Evolutionary conservation across 2,888 invertebrate genomes (phyloP).

Genomic region (Ceratothoa steindachneri): DNA sequence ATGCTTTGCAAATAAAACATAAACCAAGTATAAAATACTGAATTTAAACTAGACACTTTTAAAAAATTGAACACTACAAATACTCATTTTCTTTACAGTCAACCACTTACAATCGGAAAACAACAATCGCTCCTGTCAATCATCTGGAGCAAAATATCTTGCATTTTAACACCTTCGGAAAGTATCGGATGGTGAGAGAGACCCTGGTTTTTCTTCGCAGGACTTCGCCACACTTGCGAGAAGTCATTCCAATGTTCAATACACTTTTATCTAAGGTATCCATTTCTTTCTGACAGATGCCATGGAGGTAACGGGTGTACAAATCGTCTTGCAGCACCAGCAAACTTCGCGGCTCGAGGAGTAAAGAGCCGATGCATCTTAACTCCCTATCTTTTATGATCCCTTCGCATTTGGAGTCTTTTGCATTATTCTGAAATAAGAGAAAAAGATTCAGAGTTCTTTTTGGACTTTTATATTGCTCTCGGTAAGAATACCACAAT

Average conservation of each 20-base stretch:
- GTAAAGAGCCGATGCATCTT: slow-evolving; percentile 63
- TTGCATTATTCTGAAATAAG: not conserved
- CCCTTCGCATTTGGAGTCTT: not conserved
- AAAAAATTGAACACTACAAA: too few relatives aligned
- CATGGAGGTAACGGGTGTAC: slow-evolving; percentile 79
- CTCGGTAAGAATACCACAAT: too few relatives aligned
- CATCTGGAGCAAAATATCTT: too few relatives aligned
- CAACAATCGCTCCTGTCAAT: too few relatives aligned
- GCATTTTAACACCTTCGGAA: slow-evolving; percentile 63
- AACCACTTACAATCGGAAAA: too few relatives aligned
- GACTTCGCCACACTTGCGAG: slow-evolving; percentile 46
- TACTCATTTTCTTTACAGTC: too few relatives aligned
- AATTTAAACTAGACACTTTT: too few relatives aligned
- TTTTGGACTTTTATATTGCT: too few relatives aligned
- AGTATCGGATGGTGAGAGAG: slow-evolving; percentile 88
- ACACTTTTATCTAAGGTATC: slow-evolving; percentile 23
- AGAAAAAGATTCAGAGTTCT: too few relatives aligned
- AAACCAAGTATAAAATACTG: too few relatives aligned
- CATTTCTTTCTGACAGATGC: slow-evolving; percentile 58
- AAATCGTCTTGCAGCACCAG: slow-evolving; percentile 76
- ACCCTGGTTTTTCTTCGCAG: slow-evolving; percentile 68
- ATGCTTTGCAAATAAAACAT: too few relatives aligned
- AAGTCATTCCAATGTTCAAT: slow-evolving; percentile 14
- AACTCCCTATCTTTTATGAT: slow-evolving; percentile 50
- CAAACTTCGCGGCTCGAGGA: slow-evolving; percentile 83